phyloP scores from a whole-genome alignment of 2,888 invertebrate genomes.

The Phymatocera aterrima region DNA sequence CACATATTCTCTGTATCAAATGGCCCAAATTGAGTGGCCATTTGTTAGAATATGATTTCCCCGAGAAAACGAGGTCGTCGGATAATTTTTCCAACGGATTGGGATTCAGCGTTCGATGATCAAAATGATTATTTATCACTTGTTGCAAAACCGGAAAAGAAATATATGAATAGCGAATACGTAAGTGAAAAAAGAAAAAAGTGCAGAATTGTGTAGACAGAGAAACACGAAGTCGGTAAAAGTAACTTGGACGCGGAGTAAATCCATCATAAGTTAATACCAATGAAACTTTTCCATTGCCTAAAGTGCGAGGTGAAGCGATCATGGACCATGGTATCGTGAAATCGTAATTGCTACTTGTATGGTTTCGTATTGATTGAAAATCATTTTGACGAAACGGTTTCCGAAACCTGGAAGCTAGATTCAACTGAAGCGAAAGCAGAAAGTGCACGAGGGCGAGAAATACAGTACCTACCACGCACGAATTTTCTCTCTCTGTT shows the following conservation, averaged over 20 bases:
- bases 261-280: constrained; percentile 16
- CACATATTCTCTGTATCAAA: not conserved
- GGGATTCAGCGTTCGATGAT: not conserved
- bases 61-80: not conserved
- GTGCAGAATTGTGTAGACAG: not conserved
- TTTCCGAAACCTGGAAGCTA: no score
- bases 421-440: no score
- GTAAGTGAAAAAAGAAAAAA: not conserved
- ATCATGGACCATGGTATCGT: constrained; percentile 13
- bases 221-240: not conserved
- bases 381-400: constrained; percentile 1
- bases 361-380: not conserved
- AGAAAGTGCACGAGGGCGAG: no score
- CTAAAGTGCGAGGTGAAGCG: not conserved
- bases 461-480: no score
- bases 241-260: not conserved
- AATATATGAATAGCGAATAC: no score
- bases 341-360: not conserved
- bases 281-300: constrained; percentile 25
- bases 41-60: not conserved
- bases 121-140: not conserved
- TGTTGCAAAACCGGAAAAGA: not conserved
- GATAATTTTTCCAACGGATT: not conserved
- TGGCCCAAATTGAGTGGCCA: not conserved
- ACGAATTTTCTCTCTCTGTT: no score